Evolutionary conservation across 2,797 vertebrate genomes (phyloP), one percentile per base, ranked within the genome.

Genomic region (Paedocypris micromegethes): DNA sequence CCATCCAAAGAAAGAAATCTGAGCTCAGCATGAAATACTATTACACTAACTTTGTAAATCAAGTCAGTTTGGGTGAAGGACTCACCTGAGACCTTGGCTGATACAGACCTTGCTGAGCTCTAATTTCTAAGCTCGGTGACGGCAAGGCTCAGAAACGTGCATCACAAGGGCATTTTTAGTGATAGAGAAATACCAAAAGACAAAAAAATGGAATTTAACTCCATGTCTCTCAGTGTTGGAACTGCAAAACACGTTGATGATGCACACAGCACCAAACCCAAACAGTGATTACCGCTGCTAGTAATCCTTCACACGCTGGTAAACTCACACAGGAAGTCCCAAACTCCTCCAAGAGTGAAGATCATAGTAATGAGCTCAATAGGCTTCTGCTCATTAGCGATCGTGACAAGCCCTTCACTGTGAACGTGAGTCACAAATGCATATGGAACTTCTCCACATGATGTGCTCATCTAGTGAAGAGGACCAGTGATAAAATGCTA

Each of bases 321-420:
- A 68, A 66, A 66, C 59, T 65, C 72, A 64, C 58, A 58, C 61
- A 74, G 68, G 65, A 76, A 76, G 62, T 78, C 74, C 65, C 74
- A 64, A 72, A 78, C 54, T 71, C 68, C 77, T 72, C 66, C 50
- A 66, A 74, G 74, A 69, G 49, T 23, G n/a, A 52, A 65, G 56
- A 70, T 58, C 48, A 53, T 44, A n/a, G 37, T 58, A 66, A 63
- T 52, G 53, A 51, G 56, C 53, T n/a, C 23, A 52, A 67, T 48
- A 61, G 54, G 4, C 6, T 61, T 40, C 58, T 56, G 45, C 58
- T 74, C 68, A 76, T 58, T 64, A 72, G 58, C 69, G 42, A 55
- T 5, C 43, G 56, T 50, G 53, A 74, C 66, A 56, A 58, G 45
- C 58, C 8, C 66, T 70, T 9, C 47, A 56, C 45, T 48, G 49